Evolutionary conservation across 2,113 vertebrate species (phyloP).

Genomic region (Coreoperca whiteheadi): DNA sequence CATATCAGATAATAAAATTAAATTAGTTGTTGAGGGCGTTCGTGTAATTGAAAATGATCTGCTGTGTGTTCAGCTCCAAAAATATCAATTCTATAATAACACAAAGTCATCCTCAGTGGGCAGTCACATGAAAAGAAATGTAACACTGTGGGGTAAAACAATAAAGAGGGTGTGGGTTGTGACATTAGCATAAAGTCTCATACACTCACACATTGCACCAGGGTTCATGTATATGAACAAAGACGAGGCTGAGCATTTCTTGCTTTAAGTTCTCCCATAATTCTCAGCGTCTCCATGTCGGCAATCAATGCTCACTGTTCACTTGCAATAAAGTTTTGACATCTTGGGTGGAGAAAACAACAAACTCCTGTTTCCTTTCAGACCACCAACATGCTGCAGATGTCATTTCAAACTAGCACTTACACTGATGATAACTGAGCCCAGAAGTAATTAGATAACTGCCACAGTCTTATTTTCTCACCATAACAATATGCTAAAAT

Average conservation of each 20-base stretch:
- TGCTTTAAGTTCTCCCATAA: background rate
- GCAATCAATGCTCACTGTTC: background rate
- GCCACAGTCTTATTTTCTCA: slow-evolving; percentile 1
- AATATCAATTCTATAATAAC: slow-evolving; percentile 18
- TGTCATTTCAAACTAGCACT: background rate
- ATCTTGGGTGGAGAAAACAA: background rate
- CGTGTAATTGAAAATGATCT: background rate
- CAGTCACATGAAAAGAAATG: background rate
- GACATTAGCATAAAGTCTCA: slow-evolving; percentile 5
- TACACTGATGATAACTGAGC: background rate
- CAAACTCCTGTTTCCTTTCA: background rate
- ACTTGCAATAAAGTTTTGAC: slow-evolving; percentile 9
- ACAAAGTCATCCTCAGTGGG: background rate
- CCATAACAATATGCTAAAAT: background rate
- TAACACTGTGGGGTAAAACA: slow-evolving; percentile 75
- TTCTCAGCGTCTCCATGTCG: background rate
- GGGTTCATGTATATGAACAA: background rate
- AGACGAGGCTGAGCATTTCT: background rate
- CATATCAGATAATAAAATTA: slow-evolving; percentile 10
- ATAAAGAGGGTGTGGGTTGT: slow-evolving; percentile 6
- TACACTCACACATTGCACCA: slow-evolving; percentile 5
- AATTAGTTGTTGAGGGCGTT: background rate
- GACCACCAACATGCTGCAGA: background rate
- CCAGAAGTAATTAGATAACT: background rate
- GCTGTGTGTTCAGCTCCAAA: background rate